Base-by-base conservation (phyloP, 2,888 invertebrate genomes). In the Stegophylla sp. region DNA sequence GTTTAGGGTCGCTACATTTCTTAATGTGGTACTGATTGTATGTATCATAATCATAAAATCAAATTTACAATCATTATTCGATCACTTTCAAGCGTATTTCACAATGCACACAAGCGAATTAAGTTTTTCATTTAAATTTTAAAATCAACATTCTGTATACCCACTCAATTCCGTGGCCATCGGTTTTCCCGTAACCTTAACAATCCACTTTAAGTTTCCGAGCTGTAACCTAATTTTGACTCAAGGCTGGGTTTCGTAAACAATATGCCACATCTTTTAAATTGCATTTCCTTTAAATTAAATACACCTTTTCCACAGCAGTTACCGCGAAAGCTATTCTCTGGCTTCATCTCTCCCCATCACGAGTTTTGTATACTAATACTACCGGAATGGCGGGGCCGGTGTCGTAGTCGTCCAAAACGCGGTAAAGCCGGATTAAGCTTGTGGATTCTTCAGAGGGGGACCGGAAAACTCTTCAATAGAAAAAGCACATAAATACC, bases 171-270 rank as follows among this genome's bases (percentile, higher is more conserved):
- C 17, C 34, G 3, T n/a, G 20, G 34, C 51, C 51, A 51, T 51
- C 63, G 23, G 61, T 63, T 63, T 67, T 61, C 51, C 34, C 34
- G 10, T 34, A 51, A 64, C 74, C 63, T 75, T 75, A 63, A 75
- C 63, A 75, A 75, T 75, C 74, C 63, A 75, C 74, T 75, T 75
- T 75, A 64, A 75, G 63, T 48, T 51, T 23, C 75, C n/a, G 64
- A 26, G 41, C 63, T 17, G n/a, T 76, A 76, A 76, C 64, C 26
- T 43, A 76, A 76, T 76, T 76, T 76, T 34, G 41, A 76, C 41
- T 53, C 64, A 41, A 66, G 17, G 64, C 41, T n/a, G 63, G 48
- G 3, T 45, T n/a, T 66, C 75, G 41, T 53, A 17, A 28, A 53
- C 17, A 34, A 45, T 51, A 20, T 51, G 34, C 12, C 74, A 74